These are phyloP conservation scores for Drosophila algonquin DNA, from an alignment of 2,888 invertebrate species.

Conservation along the genomic window DNA sequence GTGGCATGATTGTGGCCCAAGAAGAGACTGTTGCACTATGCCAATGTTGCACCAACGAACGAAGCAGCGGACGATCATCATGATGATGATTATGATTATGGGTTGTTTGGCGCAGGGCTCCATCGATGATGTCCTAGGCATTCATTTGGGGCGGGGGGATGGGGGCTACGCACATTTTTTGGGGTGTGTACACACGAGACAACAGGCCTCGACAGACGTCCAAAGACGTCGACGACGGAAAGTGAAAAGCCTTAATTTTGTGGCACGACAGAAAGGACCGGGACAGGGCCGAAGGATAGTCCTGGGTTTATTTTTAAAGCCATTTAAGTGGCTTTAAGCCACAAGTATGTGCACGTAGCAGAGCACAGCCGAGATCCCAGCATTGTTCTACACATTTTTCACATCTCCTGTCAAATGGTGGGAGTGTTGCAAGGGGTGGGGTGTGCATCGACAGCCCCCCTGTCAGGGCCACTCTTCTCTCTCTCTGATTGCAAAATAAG, in stretches of 20 bases:
- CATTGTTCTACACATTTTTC: constrained; percentile 73
- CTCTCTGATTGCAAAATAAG: constrained; percentile 73
- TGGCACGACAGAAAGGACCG: constrained; percentile 2
- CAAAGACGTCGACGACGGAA: constrained; percentile 57
- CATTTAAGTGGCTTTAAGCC: constrained; percentile 64
- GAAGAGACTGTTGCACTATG: constrained; percentile 1
- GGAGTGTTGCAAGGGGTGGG: too few relatives aligned
- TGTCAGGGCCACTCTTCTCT: constrained; percentile 29
- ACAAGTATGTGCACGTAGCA: constrained; percentile 48
- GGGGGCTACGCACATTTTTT: constrained; percentile 65
- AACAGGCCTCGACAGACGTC: constrained; percentile 35
- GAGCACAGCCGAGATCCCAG: constrained; percentile 25
- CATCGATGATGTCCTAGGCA: constrained; percentile 54
- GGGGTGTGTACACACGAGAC: constrained; percentile 65
- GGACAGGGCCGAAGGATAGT: neutral
- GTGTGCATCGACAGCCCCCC: constrained; percentile 32
- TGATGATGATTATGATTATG: constrained; percentile 64
- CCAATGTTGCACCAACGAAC: neutral
- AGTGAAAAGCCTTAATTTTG: constrained; percentile 81
- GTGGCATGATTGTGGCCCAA: constrained; percentile 10
- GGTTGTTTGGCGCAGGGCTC: constrained; percentile 56
- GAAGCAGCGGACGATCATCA: constrained; percentile 7
- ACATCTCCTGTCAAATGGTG: constrained; percentile 79
- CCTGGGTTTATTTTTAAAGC: constrained; percentile 71
- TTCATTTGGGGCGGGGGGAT: constrained; percentile 54